These are phyloP conservation scores for Clepsis dumicolana DNA, from an alignment of 2,888 invertebrate genomes.

Conservation along the genomic window DNA sequence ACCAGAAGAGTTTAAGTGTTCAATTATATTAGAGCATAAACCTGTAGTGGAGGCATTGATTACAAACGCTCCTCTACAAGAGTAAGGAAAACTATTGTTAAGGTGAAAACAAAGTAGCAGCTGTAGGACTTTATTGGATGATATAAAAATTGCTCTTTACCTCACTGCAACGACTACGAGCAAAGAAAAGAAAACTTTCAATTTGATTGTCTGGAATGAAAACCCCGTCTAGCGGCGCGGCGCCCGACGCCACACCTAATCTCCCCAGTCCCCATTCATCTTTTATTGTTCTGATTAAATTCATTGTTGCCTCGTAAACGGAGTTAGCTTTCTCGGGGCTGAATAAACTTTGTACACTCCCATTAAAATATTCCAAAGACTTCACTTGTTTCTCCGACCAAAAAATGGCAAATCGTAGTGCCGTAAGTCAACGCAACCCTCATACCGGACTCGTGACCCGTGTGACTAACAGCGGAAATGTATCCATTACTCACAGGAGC, in stretches of 20 bases:
- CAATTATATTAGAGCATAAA: no score
- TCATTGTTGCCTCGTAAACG: conserved; percentile 37
- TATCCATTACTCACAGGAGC: conserved; percentile 37
- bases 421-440: conserved; percentile 14
- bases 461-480: conserved; percentile 30
- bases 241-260: conserved; percentile 14
- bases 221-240: conserved; percentile 14
- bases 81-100: no score
- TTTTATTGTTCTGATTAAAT: conserved; percentile 40
- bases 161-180: neutral
- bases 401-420: conserved; percentile 22
- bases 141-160: conserved; percentile 3
- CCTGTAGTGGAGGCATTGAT: no score
- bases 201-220: conserved; percentile 32
- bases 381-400: conserved; percentile 2
- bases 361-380: neutral
- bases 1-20: no score
- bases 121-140: neutral
- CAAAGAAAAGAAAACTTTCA: conserved; percentile 33
- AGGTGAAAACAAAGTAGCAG: neutral
- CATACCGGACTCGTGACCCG: conserved; percentile 26
- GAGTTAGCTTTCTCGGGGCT: conserved; percentile 25
- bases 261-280: conserved; percentile 31
- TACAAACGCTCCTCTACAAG: no score
- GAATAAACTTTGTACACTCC: conserved; percentile 13